These are phyloP conservation scores for Dasyurus viverrinus DNA, from an alignment of 2,113 vertebrate genomes.

Conservation along the genomic window DNA sequence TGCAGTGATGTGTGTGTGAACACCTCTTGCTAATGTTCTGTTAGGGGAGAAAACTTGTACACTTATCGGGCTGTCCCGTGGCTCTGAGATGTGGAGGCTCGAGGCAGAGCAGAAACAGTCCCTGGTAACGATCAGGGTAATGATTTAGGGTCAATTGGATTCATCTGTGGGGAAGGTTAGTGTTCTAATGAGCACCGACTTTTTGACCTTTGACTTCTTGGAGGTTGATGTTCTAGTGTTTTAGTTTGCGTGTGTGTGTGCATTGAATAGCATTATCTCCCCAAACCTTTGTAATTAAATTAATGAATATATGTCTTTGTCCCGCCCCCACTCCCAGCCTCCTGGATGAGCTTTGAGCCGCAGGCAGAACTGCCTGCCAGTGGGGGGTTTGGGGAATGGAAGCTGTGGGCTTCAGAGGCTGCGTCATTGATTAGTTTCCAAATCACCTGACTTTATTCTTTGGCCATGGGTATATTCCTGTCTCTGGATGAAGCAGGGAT, in stretches of 20 bases:
- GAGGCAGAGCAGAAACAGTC: background rate
- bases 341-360: background rate
- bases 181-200: background rate
- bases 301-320: background rate
- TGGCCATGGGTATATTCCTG: background rate
- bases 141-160: background rate
- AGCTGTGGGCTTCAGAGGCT: conserved; percentile 32
- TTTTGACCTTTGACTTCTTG: background rate
- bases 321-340: background rate
- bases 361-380: background rate
- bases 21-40: background rate
- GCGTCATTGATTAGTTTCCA: conserved; percentile 7
- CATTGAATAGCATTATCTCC: background rate
- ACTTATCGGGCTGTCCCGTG: background rate
- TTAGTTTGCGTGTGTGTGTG: background rate
- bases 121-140: background rate
- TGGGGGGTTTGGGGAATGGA: background rate
- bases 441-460: conserved; percentile 36
- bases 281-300: background rate
- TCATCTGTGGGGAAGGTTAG: background rate
- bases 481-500: conserved; percentile 23
- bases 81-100: background rate
- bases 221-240: background rate
- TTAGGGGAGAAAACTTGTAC: background rate
- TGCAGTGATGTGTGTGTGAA: background rate